phyloP scores from a whole-genome alignment of 1,140 invertebrate genomes.

The Frieseomelitta varia region DNA sequence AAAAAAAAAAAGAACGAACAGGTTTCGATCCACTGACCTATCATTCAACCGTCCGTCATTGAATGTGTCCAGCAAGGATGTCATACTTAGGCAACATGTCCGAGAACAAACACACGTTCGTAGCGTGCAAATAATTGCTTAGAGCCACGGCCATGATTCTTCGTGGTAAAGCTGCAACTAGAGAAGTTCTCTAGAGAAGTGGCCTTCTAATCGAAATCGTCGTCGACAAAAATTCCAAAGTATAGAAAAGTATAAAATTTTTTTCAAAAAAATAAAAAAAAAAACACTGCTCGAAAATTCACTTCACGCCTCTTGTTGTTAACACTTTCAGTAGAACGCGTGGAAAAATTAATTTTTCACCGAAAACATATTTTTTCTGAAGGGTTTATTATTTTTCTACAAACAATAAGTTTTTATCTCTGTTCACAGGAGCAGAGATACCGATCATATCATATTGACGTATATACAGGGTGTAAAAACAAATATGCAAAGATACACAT shows the following conservation, averaged over 20 bases:
- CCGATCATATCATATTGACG: too few relatives aligned
- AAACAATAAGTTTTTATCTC: too few relatives aligned
- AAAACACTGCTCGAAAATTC: neutral
- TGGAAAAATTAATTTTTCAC: too few relatives aligned
- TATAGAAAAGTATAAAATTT: too few relatives aligned
- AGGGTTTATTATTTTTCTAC: neutral
- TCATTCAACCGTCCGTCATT: neutral
- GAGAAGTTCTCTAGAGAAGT: neutral
- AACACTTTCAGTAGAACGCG: too few relatives aligned
- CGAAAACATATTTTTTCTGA: too few relatives aligned
- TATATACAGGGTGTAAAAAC: neutral
- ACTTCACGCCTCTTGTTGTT: too few relatives aligned
- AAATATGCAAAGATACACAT: neutral
- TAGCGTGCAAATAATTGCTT: slow-evolving; percentile 43
- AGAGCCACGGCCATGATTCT: slow-evolving; percentile 30
- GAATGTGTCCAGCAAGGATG: slow-evolving; percentile 19
- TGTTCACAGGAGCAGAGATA: neutral
- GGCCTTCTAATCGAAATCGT: slow-evolving; percentile 11
- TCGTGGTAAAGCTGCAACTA: slow-evolving; percentile 23
- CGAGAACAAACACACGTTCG: slow-evolving; percentile 21
- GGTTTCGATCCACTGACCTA: slow-evolving; percentile 10
- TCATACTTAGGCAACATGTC: slow-evolving; percentile 5
- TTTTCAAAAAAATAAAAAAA: rapidly evolving
- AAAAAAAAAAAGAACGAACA: too few relatives aligned
- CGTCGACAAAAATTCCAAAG: neutral